phyloP scores from a whole-genome alignment of 2,888 invertebrate species.

The Siphlonurus alternatus region DNA sequence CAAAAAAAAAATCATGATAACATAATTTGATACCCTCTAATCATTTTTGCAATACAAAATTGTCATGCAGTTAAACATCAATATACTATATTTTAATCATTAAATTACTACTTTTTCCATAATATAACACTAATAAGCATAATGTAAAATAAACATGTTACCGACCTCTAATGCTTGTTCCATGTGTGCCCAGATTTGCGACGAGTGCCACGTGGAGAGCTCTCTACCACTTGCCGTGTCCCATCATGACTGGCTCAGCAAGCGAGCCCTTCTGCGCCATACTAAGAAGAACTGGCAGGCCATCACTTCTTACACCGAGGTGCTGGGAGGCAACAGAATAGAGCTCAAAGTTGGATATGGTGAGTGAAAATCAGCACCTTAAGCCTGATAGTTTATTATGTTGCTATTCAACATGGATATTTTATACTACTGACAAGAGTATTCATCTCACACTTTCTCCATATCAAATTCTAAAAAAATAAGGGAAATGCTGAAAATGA shows the following conservation, averaged over 20 bases:
- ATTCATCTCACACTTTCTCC: no score
- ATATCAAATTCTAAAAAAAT: no score
- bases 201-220: slow-evolving; percentile 13
- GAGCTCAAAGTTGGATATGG: slow-evolving; percentile 14
- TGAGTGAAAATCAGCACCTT: not conserved
- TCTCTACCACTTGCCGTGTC: slow-evolving; percentile 12
- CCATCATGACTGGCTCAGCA: slow-evolving; percentile 10
- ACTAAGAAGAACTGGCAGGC: slow-evolving; percentile 14
- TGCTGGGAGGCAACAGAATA: slow-evolving; percentile 15
- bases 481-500: no score
- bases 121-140: not conserved
- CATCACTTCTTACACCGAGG: slow-evolving; percentile 17
- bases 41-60: no score
- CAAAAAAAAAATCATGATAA: not conserved
- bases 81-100: no score
- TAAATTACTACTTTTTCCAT: no score
- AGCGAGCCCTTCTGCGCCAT: slow-evolving; percentile 13
- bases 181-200: slow-evolving; percentile 10
- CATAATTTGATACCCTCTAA: no score
- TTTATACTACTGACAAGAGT: no score
- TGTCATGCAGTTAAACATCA: no score
- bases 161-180: not conserved
- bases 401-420: not conserved
- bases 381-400: not conserved
- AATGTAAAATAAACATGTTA: not conserved